Evolutionary conservation across 2,797 vertebrate species (phyloP), one percentile per base, ranked within the genome.

Genomic region (Prunella strophiata): DNA sequence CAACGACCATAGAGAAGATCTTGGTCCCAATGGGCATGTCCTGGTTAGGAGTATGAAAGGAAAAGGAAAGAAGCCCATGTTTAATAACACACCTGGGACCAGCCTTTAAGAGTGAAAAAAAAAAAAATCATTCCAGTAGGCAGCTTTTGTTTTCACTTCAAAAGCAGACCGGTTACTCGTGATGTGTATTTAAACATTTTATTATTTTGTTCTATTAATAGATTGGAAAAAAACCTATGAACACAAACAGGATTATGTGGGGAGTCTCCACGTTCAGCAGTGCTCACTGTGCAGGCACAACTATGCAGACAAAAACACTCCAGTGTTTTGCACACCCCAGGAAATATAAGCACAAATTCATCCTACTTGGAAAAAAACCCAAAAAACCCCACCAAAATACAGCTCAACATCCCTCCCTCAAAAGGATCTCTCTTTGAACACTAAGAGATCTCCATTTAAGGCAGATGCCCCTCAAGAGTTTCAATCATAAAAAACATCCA

Each of bases 341-440:
- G 78, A 91, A 23, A 95, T 22, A 89, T 7, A 89, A 88, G 26
- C 81, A 95, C 67, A 95, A 96, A 93, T 36, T 87, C 42, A 34
- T 58, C 16, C 43, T 68, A 23, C 54, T 48, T 32, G 9, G 1
- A 1, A 5, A 23, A 45, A 57, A 62, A 23, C 11, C 4, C 4
- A 16, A 5, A 34, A 57, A 58, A 18, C 5, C 11, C 16, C 27
- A 36, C 9, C 16, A 40, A 51, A 16, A 45, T 7, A 2, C 30
- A 47, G 11, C 23, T 14, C n/a, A 45, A n/a, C 8, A 59, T 0
- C 1, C 13, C 5, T 3, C 1, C 4, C 7, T 7, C 4, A 73
- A 84, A 78, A 67, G 25, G 18, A 80, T 94, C 45, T 94, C 57
- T 95, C 95, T 96, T 82, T 97, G 77, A 97, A 96, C 77, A 95